Evolutionary conservation across 1,140 invertebrate species (phyloP).

Genomic region (Drosophila nannoptera): DNA sequence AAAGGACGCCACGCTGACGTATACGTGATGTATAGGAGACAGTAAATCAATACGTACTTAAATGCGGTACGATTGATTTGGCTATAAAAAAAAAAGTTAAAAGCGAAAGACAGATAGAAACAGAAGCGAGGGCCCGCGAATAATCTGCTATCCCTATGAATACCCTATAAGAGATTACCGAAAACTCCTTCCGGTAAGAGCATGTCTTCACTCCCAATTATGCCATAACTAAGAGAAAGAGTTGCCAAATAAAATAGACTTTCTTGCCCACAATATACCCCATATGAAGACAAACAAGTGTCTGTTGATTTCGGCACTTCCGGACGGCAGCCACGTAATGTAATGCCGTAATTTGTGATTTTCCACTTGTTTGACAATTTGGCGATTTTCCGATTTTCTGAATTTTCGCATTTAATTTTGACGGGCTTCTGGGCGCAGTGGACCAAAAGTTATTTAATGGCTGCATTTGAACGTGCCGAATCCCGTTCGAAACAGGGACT

Average conservation of each 20-base stretch:
- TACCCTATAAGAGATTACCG: too few species aligned
- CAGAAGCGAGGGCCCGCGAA: neutral
- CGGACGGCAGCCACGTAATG: constrained; percentile 45
- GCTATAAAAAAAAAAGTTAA: constrained; percentile 25
- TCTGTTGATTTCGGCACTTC: constrained; percentile 37
- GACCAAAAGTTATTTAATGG: constrained; percentile 69
- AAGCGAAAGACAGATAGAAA: constrained; percentile 15
- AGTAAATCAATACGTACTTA: constrained; percentile 68
- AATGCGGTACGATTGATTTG: constrained; percentile 40
- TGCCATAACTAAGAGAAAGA: too few species aligned
- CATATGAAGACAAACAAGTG: constrained; percentile 14
- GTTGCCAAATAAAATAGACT: too few species aligned
- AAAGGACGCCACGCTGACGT: constrained; percentile 32
- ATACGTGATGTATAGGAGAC: constrained; percentile 63
- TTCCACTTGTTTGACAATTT: constrained; percentile 59
- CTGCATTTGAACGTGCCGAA: constrained; percentile 71
- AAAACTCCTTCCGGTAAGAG: too few species aligned
- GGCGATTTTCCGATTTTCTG: constrained; percentile 68
- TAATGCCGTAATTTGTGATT: constrained; percentile 61
- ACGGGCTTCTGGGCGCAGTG: constrained; percentile 59
- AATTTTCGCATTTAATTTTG: constrained; percentile 66
- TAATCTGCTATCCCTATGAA: too few species aligned
- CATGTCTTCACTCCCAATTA: too few species aligned
- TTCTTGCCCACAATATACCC: constrained; percentile 19
- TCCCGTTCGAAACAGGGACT: constrained; percentile 8